phyloP scores from a whole-genome alignment of 2,797 vertebrate genomes.

The Ataeniobius toweri region DNA sequence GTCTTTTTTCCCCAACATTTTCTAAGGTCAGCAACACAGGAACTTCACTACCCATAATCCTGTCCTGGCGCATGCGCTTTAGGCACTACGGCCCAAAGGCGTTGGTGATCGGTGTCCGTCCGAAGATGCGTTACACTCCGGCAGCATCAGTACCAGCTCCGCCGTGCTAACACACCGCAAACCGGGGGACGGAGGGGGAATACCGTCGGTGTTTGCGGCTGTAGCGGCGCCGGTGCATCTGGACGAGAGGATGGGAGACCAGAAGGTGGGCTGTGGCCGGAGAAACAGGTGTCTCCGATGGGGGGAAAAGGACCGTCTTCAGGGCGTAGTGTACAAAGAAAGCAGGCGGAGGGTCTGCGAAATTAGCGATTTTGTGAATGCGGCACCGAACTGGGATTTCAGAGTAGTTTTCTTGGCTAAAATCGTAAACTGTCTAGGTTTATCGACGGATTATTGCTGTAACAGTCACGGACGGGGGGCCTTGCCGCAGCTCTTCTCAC shows the following conservation, averaged over 20 bases:
- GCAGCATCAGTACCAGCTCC: constrained; percentile 83
- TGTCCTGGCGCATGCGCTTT: constrained; percentile 66
- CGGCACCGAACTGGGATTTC: constrained; percentile 15
- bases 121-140: constrained; percentile 77
- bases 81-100: constrained; percentile 64
- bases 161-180: constrained; percentile 42
- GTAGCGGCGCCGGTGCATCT: constrained; percentile 43
- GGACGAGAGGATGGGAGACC: constrained; percentile 78
- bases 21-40: background rate
- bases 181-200: constrained; percentile 26
- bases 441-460: background rate
- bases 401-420: background rate
- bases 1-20: background rate
- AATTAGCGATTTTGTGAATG: constrained; percentile 39
- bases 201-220: constrained; percentile 41
- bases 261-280: constrained; percentile 76
- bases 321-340: constrained; percentile 78
- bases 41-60: constrained; percentile 77
- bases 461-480: constrained; percentile 30
- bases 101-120: constrained; percentile 68
- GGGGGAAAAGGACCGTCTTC: constrained; percentile 41
- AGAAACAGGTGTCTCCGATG: constrained; percentile 66
- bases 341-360: constrained; percentile 43
- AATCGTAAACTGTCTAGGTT: background rate
- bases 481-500: constrained; percentile 48